Percentiles rank a stretch among this genome's conserved stretches.
Evolutionary conservation across 2,113 vertebrate species (phyloP).

Genomic region (Paralichthys olivaceus): DNA sequence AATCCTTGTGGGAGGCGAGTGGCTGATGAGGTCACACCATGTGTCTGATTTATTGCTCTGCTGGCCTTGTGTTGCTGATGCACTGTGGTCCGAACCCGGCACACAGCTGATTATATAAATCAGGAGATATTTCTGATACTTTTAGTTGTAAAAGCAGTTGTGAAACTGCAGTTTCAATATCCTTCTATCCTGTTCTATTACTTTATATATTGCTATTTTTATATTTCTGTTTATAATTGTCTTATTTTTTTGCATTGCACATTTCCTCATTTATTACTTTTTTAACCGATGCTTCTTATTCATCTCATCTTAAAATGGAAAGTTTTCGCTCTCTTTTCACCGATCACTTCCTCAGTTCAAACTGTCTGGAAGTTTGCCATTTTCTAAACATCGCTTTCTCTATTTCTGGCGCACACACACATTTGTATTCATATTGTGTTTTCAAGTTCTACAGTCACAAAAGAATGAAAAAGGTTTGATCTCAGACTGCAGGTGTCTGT

Average conservation of each 20-base stretch:
- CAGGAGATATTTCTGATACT: conserved; percentile 43
- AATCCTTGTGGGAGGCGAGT: conserved; percentile 39
- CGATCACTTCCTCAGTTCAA: background rate
- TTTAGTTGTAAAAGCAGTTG: conserved; percentile 13
- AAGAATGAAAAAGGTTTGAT: background rate
- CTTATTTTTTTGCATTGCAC: background rate
- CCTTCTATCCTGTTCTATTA: background rate
- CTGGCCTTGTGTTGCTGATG: conserved; percentile 42
- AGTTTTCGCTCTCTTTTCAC: background rate
- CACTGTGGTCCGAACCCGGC: conserved; percentile 26
- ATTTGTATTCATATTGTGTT: background rate
- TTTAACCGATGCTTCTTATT: too few relatives aligned
- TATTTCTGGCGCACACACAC: conserved; percentile 4
- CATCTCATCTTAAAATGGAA: too few relatives aligned
- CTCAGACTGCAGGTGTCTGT: background rate
- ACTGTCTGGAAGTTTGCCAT: background rate
- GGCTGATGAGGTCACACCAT: conserved; percentile 62
- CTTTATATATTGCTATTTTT: background rate
- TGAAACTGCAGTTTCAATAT: conserved; percentile 23
- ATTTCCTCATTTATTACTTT: too few relatives aligned
- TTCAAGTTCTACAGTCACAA: background rate
- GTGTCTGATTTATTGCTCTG: conserved; percentile 65
- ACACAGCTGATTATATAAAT: conserved; percentile 48
- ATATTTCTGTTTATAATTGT: background rate
- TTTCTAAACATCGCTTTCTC: background rate